Percentiles rank a stretch among this genome's conserved stretches.
Conservation (phyloP, 2,888 invertebrate genomes). For the Mythimna lalbum region DNA sequence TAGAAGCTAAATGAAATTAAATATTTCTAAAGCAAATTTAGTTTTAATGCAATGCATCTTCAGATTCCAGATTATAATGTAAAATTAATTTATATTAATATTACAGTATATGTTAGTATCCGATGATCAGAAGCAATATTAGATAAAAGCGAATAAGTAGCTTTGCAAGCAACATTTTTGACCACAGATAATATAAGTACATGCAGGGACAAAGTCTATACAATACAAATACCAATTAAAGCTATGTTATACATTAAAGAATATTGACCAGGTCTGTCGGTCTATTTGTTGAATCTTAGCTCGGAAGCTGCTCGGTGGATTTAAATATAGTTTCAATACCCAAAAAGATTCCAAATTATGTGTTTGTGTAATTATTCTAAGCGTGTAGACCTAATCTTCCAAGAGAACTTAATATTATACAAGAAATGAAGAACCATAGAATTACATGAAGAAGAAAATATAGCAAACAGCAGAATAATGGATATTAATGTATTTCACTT, state of each 20-base stretch:
- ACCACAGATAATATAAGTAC: conserved; percentile 16
- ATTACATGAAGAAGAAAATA: not conserved
- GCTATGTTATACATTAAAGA: conserved; percentile 14
- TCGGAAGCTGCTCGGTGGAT: conserved; percentile 16
- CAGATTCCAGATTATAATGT: conserved; percentile 30
- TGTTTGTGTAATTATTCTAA: conserved; percentile 34
- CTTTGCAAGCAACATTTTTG: conserved; percentile 39
- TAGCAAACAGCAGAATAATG: not conserved
- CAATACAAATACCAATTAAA: conserved; percentile 31
- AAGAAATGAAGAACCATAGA: not conserved
- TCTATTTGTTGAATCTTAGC: conserved; percentile 7
- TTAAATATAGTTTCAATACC: conserved; percentile 9
- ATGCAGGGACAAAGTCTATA: conserved; percentile 36
- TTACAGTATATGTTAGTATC: conserved; percentile 39
- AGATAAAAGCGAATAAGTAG: conserved; percentile 54
- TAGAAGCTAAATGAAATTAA: conserved; percentile 41
- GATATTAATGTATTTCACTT: not conserved
- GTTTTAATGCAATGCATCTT: conserved; percentile 47
- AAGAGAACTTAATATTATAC: conserved; percentile 21
- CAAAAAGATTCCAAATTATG: conserved; percentile 15
- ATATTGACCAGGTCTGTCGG: conserved; percentile 41
- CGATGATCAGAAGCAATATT: conserved; percentile 59
- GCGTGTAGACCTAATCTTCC: conserved; percentile 20
- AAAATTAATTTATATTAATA: conserved; percentile 31
- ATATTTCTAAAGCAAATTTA: conserved; percentile 55